These are phyloP conservation scores for Venusia cambrica DNA, from an alignment of 2,888 invertebrate species.

Conservation along the genomic window DNA sequence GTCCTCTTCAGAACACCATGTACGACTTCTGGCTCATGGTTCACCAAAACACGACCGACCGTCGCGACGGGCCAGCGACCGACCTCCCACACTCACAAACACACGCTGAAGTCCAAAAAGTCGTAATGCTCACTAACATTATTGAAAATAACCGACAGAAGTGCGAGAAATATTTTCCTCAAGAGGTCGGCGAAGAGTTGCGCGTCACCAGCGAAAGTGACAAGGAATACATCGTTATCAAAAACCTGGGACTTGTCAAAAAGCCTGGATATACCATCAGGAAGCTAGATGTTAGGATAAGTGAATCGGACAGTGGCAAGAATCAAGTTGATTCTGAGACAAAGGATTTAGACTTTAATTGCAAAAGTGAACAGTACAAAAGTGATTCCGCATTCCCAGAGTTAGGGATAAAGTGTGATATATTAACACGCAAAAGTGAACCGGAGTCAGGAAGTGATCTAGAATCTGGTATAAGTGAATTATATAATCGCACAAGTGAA, in stretches of 20 bases:
- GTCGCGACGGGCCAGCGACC: constrained; percentile 1
- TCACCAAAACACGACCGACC: constrained; percentile 71
- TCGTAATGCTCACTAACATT: constrained; percentile 96
- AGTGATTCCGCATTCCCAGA: too few species aligned
- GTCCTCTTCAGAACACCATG: constrained; percentile 93
- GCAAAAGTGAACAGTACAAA: not conserved
- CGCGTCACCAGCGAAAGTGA: constrained; percentile 38
- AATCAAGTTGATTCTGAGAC: constrained; percentile 8
- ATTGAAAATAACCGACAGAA: constrained; percentile 92
- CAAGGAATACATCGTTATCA: constrained; percentile 69
- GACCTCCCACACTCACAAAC: constrained; percentile 4
- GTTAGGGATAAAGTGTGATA: too few species aligned
- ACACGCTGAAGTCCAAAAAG: constrained; percentile 68
- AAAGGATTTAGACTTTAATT: constrained; percentile 2
- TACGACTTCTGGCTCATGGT: constrained; percentile 96
- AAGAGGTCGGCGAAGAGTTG: constrained; percentile 70
- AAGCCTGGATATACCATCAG: constrained; percentile 82
- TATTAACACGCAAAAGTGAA: constrained; percentile 12
- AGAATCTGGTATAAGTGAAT: constrained; percentile 10
- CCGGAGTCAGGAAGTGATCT: constrained; percentile 8
- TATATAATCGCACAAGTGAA: constrained; percentile 6
- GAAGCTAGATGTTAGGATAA: constrained; percentile 61
- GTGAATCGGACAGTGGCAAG: constrained; percentile 14
- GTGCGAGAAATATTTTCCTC: constrained; percentile 94
- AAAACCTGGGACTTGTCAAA: constrained; percentile 74